Percentiles rank a stretch among this genome's conserved stretches.
These are phyloP conservation scores for Catocala nupta DNA, from an alignment of 2,888 invertebrate species.

Conservation along the genomic window DNA sequence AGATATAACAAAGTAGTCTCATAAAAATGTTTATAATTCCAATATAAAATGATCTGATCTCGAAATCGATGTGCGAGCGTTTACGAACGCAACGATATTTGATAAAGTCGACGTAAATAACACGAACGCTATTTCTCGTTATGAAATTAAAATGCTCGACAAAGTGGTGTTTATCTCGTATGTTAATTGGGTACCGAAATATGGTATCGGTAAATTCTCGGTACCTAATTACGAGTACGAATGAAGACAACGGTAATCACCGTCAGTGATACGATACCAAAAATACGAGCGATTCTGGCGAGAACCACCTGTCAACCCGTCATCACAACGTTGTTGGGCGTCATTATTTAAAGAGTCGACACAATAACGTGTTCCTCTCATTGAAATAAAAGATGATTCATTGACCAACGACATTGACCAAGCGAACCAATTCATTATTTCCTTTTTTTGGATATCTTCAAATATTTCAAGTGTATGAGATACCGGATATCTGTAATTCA, in stretches of 20 bases:
- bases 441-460: constrained; percentile 27
- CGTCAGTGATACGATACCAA: constrained; percentile 37
- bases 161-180: constrained; percentile 56
- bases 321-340: constrained; percentile 29
- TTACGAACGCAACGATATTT: constrained; percentile 32
- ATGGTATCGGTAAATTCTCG: constrained; percentile 55
- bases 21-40: constrained; percentile 33
- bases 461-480: constrained; percentile 30
- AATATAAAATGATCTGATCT: constrained; percentile 47
- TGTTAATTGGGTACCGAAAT: constrained; percentile 63
- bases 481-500: constrained; percentile 37
- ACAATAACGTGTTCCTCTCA: constrained; percentile 27
- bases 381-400: constrained; percentile 43
- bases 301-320: constrained; percentile 44
- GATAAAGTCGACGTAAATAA: constrained; percentile 34
- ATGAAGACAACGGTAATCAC: constrained; percentile 51
- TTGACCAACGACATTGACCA: constrained; percentile 38
- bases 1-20: constrained; percentile 28
- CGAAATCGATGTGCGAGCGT: constrained; percentile 43
- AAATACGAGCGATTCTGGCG: constrained; percentile 31
- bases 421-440: constrained; percentile 35
- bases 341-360: constrained; percentile 40
- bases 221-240: constrained; percentile 55
- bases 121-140: constrained; percentile 48
- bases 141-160: constrained; percentile 51